These are phyloP conservation scores for Arrhopalites spinosus DNA, from an alignment of 2,888 invertebrate genomes.

Conservation along the genomic window DNA sequence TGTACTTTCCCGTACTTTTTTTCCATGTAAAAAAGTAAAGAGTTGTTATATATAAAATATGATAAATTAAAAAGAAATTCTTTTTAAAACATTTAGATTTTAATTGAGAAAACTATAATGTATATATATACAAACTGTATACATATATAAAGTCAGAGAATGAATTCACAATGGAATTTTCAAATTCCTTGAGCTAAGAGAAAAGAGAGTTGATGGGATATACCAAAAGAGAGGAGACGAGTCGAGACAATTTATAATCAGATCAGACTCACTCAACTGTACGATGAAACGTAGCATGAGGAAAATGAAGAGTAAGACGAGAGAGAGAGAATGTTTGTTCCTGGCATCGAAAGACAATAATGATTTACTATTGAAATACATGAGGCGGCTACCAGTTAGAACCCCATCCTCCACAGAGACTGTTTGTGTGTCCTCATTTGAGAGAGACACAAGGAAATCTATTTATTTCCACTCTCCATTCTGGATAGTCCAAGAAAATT, in stretches of 20 bases:
- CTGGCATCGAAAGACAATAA: slow-evolving; percentile 12
- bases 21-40: no score
- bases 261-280: slow-evolving; percentile 45
- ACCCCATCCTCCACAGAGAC: not conserved
- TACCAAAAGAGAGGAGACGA: slow-evolving; percentile 5
- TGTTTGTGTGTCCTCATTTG: not conserved
- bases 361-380: slow-evolving; percentile 7
- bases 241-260: slow-evolving; percentile 45
- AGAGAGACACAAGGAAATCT: not conserved
- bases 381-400: not conserved
- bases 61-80: no score
- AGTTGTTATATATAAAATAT: no score
- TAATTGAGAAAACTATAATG: not conserved
- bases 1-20: no score
- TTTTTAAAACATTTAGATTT: not conserved
- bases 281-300: slow-evolving; percentile 21
- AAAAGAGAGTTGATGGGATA: no score
- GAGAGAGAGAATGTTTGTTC: not conserved
- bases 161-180: not conserved
- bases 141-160: not conserved
- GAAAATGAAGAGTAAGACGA: not conserved
- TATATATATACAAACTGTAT: not conserved
- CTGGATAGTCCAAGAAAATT: no score
- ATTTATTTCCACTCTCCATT: not conserved
- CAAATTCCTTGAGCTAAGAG: not conserved